Conservation (phyloP, 2,888 invertebrate genomes). For the Autographa pulchrina region DNA sequence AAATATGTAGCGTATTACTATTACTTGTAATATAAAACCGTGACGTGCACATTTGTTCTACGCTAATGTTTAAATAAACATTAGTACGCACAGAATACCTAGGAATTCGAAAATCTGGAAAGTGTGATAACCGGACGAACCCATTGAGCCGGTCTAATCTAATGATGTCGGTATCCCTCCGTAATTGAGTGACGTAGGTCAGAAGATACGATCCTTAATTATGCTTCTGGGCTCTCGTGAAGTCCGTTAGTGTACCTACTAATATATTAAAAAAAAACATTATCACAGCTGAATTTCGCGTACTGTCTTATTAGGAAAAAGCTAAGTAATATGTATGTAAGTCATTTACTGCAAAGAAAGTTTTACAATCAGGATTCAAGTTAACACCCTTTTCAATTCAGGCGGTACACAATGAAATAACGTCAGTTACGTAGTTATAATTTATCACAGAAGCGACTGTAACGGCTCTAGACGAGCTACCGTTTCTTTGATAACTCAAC, state of each 20-base stretch:
- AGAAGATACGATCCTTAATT: slow-evolving; percentile 5
- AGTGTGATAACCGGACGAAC: slow-evolving; percentile 1
- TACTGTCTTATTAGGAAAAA: neutral
- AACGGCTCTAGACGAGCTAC: slow-evolving; percentile 10
- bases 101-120: neutral
- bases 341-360: too few relatives aligned
- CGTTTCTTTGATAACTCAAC: slow-evolving; percentile 24
- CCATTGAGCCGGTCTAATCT: slow-evolving; percentile 7
- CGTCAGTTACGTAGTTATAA: slow-evolving; percentile 25
- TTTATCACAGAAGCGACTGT: slow-evolving; percentile 33
- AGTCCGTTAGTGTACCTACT: neutral
- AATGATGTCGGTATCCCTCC: slow-evolving; percentile 7
- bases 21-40: neutral
- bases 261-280: neutral
- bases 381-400: slow-evolving; percentile 16
- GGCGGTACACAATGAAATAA: slow-evolving; percentile 14
- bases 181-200: slow-evolving; percentile 9
- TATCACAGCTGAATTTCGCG: neutral
- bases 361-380: neutral
- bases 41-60: neutral
- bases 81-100: neutral
- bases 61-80: neutral
- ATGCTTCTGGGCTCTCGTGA: neutral
- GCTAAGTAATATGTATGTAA: neutral
- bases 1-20: neutral